phyloP scores from a whole-genome alignment of 2,888 invertebrate species.

The Leistus spinibarbis region DNA sequence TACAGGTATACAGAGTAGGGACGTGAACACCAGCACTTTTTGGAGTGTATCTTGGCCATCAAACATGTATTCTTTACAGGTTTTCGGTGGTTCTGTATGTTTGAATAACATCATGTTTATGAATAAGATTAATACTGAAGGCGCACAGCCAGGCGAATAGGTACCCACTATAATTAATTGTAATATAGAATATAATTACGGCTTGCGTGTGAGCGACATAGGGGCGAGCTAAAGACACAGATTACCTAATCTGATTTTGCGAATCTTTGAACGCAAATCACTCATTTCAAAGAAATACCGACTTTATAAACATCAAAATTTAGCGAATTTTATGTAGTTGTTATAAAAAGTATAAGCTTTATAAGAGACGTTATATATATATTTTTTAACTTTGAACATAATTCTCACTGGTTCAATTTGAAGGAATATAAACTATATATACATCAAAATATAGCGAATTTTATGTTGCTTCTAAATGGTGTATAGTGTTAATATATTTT shows the following conservation, averaged over 20 bases:
- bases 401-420: too few species aligned
- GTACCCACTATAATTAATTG: constrained; percentile 43
- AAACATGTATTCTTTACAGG: constrained; percentile 67
- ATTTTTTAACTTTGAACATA: too few species aligned
- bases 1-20: constrained; percentile 74
- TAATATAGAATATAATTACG: not conserved
- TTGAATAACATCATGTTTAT: constrained; percentile 79
- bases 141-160: constrained; percentile 66
- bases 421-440: too few species aligned
- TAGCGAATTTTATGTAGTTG: too few species aligned
- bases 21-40: constrained; percentile 65
- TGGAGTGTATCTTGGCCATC: constrained; percentile 66
- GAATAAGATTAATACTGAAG: constrained; percentile 76
- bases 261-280: too few species aligned
- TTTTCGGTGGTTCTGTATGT: constrained; percentile 48
- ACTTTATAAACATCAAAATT: too few species aligned
- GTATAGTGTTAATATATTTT: too few species aligned
- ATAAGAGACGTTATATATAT: too few species aligned
- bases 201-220: too few species aligned
- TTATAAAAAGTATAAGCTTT: too few species aligned
- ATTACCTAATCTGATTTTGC: not conserved
- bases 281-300: too few species aligned
- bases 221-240: not conserved
- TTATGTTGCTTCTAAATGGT: too few species aligned
- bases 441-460: constrained; percentile 7